Base-by-base conservation (phyloP, 2,113 vertebrate genomes). In the Embiotoca jacksoni region DNA sequence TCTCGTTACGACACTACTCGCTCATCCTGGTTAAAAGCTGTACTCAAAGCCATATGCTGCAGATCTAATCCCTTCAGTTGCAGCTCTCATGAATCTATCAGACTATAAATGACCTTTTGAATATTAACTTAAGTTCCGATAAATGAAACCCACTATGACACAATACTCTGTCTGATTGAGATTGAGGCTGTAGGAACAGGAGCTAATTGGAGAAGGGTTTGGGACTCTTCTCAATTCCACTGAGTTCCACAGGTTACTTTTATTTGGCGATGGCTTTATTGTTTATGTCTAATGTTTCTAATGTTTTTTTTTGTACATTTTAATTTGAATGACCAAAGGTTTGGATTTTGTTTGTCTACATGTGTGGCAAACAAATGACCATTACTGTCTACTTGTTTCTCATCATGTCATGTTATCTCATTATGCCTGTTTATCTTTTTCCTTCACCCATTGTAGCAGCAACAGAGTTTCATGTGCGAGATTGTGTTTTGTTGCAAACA, bases 311-410 rank as follows among this genome's bases (percentile, higher is more conserved):
- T 79, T 87, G 75, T 81, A 71, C 35, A 9, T 78, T 49, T 84
- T 83, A 1, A 80, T 78, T 81, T 86, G 59, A 56, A 62, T 59
- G 71, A 89, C 88, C 82, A 88, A 87, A 89, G 71, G 39, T 79
- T 75, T 65, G 71, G 30, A 59, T 13, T 55, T 62, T 69, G 58
- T 55, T 69, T 69, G 58, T 81, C n/a, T 81, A 16, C 32, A 36
- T 53, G 16, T 75, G 41, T 23, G 23, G 23, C 30, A 50, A 58
- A 62, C 62, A 74, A 71, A 75, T 54, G 39, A 79, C 67, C 49
- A 13, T 64, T 61, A 31, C 52, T 73, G 61, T 86, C 47, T 72
- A 58, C 30, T 74, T 83, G 32, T 57, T 50, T 78, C 74, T 60
- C 70, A 55, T 64, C 33, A 75, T 66, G 36, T 81, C 72, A 56